Evolutionary conservation across 2,113 vertebrate genomes (phyloP).

Genomic region (Pangasianodon hypophthalmus): DNA sequence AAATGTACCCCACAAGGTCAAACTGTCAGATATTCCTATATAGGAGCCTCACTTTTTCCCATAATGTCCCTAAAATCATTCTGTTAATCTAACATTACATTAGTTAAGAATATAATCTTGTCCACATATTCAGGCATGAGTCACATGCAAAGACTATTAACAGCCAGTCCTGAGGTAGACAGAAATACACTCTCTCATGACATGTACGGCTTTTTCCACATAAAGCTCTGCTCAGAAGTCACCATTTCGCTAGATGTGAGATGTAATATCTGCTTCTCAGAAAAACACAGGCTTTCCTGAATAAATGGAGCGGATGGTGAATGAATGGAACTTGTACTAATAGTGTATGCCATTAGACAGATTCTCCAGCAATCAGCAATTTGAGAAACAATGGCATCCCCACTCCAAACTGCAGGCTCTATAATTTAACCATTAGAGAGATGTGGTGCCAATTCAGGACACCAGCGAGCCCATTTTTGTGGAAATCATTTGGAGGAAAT

Average conservation of each 20-base stretch:
- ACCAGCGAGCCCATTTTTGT: neutral
- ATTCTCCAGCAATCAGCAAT: constrained; percentile 1
- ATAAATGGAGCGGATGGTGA: neutral
- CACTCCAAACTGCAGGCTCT: neutral
- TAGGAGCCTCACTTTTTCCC: neutral
- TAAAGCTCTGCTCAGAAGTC: neutral
- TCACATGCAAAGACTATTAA: neutral
- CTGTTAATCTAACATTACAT: neutral
- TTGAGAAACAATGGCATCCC: neutral
- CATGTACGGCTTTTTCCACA: neutral
- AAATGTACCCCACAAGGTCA: neutral
- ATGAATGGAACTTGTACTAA: neutral
- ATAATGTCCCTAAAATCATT: neutral
- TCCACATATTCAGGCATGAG: neutral
- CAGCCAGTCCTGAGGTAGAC: neutral
- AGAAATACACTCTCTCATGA: neutral
- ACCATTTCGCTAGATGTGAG: neutral
- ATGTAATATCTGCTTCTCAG: neutral
- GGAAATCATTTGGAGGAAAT: constrained; percentile 1
- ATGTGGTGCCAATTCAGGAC: neutral
- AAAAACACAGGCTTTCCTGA: neutral
- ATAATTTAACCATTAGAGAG: constrained; percentile 29
- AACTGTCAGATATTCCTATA: neutral
- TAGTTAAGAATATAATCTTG: neutral
- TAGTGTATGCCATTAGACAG: neutral